Conservation (phyloP, 2,888 invertebrate genomes). For the Spatulosminthurus flaviceps region DNA sequence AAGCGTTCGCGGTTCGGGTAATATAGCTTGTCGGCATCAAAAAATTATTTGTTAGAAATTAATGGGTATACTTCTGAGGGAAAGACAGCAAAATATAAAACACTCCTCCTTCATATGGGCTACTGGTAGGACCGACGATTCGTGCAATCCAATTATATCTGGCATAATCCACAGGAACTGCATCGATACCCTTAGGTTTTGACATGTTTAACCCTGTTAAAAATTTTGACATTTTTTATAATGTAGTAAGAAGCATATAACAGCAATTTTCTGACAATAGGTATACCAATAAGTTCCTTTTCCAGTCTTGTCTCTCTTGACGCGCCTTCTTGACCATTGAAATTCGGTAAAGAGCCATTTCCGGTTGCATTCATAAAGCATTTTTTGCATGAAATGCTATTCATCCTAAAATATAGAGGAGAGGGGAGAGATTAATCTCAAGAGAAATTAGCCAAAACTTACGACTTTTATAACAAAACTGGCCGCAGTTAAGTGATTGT, state of each 20-base stretch:
- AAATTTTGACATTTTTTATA: too few relatives aligned
- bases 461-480: too few relatives aligned
- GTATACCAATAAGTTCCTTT: constrained; percentile 60
- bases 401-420: too few relatives aligned
- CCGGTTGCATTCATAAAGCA: constrained; percentile 71
- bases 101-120: constrained; percentile 92
- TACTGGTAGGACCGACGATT: constrained; percentile 88
- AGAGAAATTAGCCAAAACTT: too few relatives aligned
- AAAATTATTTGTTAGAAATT: too few relatives aligned
- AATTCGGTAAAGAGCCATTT: constrained; percentile 38
- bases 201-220: constrained; percentile 69
- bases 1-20: too few relatives aligned
- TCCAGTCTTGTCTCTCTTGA: constrained; percentile 55
- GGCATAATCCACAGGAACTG: constrained; percentile 79
- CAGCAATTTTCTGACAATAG: neutral
- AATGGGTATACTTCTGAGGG: constrained; percentile 72
- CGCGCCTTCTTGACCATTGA: constrained; percentile 28
- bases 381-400: constrained; percentile 84
- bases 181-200: constrained; percentile 86
- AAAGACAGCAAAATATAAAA: constrained; percentile 92
- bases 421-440: too few relatives aligned
- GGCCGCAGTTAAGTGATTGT: too few relatives aligned
- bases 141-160: constrained; percentile 94
- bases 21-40: too few relatives aligned
- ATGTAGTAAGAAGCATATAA: neutral